These are phyloP conservation scores for Dryobotodes eremita DNA, from an alignment of 2,888 invertebrate species.

Conservation along the genomic window DNA sequence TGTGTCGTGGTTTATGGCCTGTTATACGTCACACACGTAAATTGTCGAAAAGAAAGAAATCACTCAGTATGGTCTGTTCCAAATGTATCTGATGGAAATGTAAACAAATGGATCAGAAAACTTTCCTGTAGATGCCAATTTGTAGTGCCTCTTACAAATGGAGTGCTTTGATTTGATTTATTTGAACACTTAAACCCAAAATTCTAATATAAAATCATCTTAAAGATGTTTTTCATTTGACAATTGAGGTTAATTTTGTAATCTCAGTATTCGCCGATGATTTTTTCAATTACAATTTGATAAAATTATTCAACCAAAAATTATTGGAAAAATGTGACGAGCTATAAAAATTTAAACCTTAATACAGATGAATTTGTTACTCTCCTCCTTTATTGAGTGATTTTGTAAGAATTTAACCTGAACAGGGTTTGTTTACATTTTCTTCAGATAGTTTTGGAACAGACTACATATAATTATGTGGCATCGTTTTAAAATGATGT, in stretches of 20 bases:
- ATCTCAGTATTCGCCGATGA: neutral
- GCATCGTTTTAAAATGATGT: conserved; percentile 45
- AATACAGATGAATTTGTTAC: neutral
- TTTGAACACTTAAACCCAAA: neutral
- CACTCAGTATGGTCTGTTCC: conserved; percentile 13
- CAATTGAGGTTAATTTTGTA: neutral
- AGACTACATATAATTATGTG: conserved; percentile 13
- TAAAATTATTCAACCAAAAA: neutral
- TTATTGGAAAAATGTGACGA: neutral
- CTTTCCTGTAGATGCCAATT: too few relatives aligned
- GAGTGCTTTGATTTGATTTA: neutral
- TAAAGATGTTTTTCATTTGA: too few relatives aligned
- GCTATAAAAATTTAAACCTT: neutral
- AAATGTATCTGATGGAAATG: neutral
- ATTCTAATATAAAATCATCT: neutral
- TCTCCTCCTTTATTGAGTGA: too few relatives aligned
- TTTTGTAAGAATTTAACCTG: neutral
- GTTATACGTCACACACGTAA: conserved; percentile 63
- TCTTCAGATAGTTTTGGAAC: neutral
- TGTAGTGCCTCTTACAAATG: too few relatives aligned
- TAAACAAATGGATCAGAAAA: too few relatives aligned
- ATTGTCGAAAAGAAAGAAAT: conserved; percentile 54
- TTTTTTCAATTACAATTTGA: neutral
- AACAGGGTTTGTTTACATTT: neutral
- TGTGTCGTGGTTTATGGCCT: conserved; percentile 60